phyloP scores from a whole-genome alignment of 2,888 invertebrate species.

The Phaedon cochleariae region DNA sequence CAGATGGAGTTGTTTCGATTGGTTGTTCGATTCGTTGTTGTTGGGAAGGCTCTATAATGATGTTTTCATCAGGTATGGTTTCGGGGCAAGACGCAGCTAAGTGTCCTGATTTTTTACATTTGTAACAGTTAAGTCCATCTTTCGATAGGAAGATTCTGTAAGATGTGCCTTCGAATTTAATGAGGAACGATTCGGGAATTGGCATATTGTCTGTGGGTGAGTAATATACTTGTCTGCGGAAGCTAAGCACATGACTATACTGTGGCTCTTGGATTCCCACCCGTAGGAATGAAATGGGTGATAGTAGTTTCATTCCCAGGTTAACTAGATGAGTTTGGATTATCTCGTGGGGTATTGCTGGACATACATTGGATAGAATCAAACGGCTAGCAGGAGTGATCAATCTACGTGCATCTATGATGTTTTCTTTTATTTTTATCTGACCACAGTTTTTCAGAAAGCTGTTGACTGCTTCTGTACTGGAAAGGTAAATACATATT shows the following conservation, averaged over 20 bases:
- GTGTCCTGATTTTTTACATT: not conserved
- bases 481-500: constrained; percentile 39
- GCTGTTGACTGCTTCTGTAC: constrained; percentile 29
- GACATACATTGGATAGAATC: not conserved
- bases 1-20: not conserved
- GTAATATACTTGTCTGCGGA: not conserved
- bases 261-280: not conserved
- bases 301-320: not conserved
- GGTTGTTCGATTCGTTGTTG: not conserved
- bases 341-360: not conserved
- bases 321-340: not conserved
- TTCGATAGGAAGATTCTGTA: not conserved
- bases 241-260: not conserved
- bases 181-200: not conserved
- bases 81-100: not conserved
- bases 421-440: not conserved
- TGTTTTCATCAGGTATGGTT: not conserved
- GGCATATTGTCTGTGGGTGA: not conserved
- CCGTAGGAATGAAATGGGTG: not conserved
- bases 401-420: not conserved
- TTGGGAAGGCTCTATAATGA: not conserved
- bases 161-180: not conserved
- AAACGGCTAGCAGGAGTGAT: not conserved
- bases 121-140: not conserved
- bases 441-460: not conserved